A percentile compares a stretch with the other conserved stretches of the same genome.
These are phyloP conservation scores for Sphecodes monilicornis DNA, from an alignment of 2,888 invertebrate species.

Conservation along the genomic window DNA sequence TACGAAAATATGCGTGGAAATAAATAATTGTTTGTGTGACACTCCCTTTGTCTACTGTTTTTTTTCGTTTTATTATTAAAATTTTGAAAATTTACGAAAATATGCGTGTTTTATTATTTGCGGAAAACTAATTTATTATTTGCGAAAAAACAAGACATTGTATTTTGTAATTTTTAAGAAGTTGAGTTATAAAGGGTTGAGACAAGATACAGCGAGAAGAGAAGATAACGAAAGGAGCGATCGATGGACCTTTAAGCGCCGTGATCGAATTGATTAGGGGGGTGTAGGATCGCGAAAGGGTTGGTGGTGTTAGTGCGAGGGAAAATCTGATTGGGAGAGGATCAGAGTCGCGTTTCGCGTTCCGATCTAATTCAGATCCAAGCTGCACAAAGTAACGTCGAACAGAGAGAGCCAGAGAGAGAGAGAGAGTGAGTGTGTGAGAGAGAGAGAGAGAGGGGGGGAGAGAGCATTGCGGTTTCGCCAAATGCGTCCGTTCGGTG, in stretches of 20 bases:
- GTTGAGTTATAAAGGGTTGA: no score
- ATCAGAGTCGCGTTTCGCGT: conserved; percentile 55
- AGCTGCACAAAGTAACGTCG: conserved; percentile 56
- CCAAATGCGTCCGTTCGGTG: conserved; percentile 38
- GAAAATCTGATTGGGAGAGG: conserved; percentile 50
- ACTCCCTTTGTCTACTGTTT: no score
- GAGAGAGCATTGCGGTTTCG: conserved; percentile 45
- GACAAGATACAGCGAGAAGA: neutral
- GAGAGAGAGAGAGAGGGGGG: neutral
- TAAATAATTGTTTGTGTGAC: no score
- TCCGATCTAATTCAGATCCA: conserved; percentile 65
- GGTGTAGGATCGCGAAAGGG: neutral
- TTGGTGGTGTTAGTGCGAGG: conserved; percentile 20
- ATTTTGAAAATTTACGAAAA: no score
- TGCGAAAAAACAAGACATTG: no score
- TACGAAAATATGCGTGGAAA: no score
- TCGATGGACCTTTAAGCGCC: neutral
- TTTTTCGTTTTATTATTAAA: no score
- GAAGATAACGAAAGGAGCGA: neutral
- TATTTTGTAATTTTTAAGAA: no score
- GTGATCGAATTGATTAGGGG: neutral
- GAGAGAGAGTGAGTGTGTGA: neutral
- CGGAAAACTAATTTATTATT: no score
- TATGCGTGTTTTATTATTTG: no score
- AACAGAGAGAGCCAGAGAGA: neutral